Conservation (phyloP, 2,797 vertebrate species). For the Sebastes nivosus region DNA sequence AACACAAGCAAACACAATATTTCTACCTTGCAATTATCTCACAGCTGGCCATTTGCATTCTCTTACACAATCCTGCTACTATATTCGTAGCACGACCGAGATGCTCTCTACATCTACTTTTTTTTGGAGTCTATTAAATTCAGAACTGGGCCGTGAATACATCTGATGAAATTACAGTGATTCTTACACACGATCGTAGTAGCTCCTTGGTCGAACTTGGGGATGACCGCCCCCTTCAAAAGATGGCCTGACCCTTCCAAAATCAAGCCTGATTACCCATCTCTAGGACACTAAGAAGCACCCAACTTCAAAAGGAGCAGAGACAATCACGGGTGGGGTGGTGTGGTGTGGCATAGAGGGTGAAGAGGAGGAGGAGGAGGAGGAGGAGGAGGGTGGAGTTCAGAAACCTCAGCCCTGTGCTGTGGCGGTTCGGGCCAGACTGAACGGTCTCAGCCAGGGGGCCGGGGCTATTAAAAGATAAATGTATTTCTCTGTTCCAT, state of each 20-base stretch:
- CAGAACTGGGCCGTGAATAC: constrained; percentile 2
- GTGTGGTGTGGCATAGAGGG: constrained; percentile 4
- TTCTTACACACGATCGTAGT: constrained; percentile 34
- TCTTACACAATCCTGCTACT: constrained; percentile 27
- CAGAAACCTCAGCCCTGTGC: constrained; percentile 69
- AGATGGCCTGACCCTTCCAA: constrained; percentile 76
- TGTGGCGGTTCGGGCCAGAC: constrained; percentile 69
- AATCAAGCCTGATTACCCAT: constrained; percentile 87
- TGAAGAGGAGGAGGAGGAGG: background rate
- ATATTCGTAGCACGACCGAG: constrained; percentile 7
- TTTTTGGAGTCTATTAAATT: constrained; percentile 12
- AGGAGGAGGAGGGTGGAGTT: constrained; percentile 30
- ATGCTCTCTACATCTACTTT: constrained; percentile 15
- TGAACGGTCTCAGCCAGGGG: constrained; percentile 75
- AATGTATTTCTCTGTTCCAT: constrained; percentile 87
- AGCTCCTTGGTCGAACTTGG: constrained; percentile 59
- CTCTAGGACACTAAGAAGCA: constrained; percentile 86
- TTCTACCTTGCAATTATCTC: constrained; percentile 13
- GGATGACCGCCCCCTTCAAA: constrained; percentile 68
- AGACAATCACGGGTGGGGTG: constrained; percentile 77
- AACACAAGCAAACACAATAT: constrained; percentile 20
- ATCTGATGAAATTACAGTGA: constrained; percentile 56
- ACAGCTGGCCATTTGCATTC: constrained; percentile 21
- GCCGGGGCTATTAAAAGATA: constrained; percentile 86
- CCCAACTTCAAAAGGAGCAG: constrained; percentile 82